Percentiles rank a stretch among this genome's conserved stretches.
These are phyloP conservation scores for Halcyon badia DNA, from an alignment of 2,797 vertebrate species.

Conservation along the genomic window DNA sequence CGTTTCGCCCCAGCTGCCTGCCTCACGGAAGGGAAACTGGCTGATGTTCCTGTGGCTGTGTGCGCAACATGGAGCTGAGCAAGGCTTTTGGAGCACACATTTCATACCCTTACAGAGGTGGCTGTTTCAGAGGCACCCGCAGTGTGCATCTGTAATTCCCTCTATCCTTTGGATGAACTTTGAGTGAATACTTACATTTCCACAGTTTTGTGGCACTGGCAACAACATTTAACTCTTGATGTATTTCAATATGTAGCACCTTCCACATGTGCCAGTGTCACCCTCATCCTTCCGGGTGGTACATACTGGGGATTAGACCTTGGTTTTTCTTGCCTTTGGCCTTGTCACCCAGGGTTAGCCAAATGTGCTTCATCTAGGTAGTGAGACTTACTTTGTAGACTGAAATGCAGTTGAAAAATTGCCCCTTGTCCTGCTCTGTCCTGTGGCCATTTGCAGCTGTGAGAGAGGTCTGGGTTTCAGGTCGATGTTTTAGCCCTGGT, in stretches of 20 bases:
- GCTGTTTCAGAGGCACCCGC: neutral
- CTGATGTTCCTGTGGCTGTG: neutral
- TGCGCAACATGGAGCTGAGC: fast-evolving
- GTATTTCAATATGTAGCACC: neutral
- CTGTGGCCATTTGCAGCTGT: neutral
- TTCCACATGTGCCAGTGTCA: neutral
- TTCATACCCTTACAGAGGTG: fast-evolving
- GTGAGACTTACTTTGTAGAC: neutral
- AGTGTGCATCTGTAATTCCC: neutral
- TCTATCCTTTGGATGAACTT: neutral
- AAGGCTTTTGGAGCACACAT: neutral
- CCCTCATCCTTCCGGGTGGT: neutral
- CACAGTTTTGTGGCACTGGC: neutral
- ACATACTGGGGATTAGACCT: neutral
- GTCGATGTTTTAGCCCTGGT: neutral
- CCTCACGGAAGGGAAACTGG: neutral
- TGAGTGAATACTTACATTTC: neutral
- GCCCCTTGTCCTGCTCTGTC: neutral
- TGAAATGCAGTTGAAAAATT: neutral
- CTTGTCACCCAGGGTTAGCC: neutral
- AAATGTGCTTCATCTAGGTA: neutral
- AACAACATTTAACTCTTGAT: neutral
- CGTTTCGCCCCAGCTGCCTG: too few species aligned
- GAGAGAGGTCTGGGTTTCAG: neutral
- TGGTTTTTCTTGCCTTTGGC: neutral